A percentile compares a stretch with the other conserved stretches of the same genome.
These are phyloP conservation scores for Dromius quadrimaculatus DNA, from an alignment of 2,888 invertebrate species.

Conservation along the genomic window DNA sequence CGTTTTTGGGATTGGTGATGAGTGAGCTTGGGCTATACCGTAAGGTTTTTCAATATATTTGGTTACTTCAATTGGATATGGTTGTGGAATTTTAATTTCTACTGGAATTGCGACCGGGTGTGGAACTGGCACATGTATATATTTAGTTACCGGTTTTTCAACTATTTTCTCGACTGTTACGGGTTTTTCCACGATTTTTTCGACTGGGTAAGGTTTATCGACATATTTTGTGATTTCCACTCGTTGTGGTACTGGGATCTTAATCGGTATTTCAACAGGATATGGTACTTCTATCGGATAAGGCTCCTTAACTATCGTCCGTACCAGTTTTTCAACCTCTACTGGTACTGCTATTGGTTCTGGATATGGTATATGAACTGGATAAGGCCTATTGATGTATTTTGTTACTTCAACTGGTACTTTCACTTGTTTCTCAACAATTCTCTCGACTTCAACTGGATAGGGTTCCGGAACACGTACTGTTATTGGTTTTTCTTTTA, in stretches of 20 bases:
- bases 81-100: conserved; percentile 55
- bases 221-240: conserved; percentile 62
- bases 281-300: conserved; percentile 65
- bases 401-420: conserved; percentile 57
- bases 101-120: conserved; percentile 64
- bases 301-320: conserved; percentile 64
- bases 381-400: conserved; percentile 55
- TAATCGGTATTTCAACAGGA: conserved; percentile 58
- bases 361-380: conserved; percentile 65
- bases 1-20: conserved; percentile 58
- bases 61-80: conserved; percentile 57
- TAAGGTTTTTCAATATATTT: conserved; percentile 55
- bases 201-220: conserved; percentile 69
- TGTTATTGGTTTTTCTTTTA: conserved; percentile 59
- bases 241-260: conserved; percentile 57
- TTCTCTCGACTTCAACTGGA: conserved; percentile 68
- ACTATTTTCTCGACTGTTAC: conserved; percentile 67
- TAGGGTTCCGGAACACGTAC: conserved; percentile 59
- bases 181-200: conserved; percentile 72
- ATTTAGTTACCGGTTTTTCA: conserved; percentile 63
- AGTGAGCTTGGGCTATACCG: conserved; percentile 55
- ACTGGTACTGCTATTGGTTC: conserved; percentile 56
- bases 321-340: conserved; percentile 58
- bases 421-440: conserved; percentile 58
- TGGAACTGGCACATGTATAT: conserved; percentile 64